Percentiles rank a stretch among this genome's conserved stretches.
These are phyloP conservation scores for Solenopsis fugax DNA, from an alignment of 1,140 invertebrate species.

Conservation along the genomic window DNA sequence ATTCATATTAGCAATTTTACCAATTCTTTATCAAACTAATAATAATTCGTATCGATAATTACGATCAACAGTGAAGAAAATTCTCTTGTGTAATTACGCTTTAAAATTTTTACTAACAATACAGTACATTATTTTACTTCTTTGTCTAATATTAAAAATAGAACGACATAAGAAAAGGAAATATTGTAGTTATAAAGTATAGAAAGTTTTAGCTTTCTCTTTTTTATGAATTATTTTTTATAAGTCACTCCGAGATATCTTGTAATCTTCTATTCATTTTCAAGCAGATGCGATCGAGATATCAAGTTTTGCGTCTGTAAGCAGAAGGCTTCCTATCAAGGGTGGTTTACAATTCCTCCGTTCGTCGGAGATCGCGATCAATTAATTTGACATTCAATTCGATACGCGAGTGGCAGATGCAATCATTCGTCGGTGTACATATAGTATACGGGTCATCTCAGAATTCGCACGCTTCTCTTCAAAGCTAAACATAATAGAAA, in stretches of 20 bases:
- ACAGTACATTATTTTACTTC: neutral
- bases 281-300: slow-evolving; percentile 35
- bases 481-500: neutral
- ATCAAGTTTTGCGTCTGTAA: slow-evolving; percentile 33
- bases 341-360: slow-evolving; percentile 33
- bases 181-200: neutral
- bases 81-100: neutral
- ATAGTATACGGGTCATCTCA: slow-evolving; percentile 5
- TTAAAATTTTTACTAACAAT: slow-evolving; percentile 4
- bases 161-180: neutral
- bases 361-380: slow-evolving; percentile 62
- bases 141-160: neutral
- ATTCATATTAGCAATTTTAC: slow-evolving; percentile 17
- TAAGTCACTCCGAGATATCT: slow-evolving; percentile 4
- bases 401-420: slow-evolving; percentile 69
- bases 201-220: slow-evolving; percentile 1
- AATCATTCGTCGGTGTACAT: slow-evolving; percentile 9
- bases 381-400: slow-evolving; percentile 70
- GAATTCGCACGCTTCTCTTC: neutral
- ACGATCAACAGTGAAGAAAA: neutral
- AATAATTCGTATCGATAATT: slow-evolving; percentile 19
- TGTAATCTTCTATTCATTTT: slow-evolving; percentile 7
- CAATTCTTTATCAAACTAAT: neutral
- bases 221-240: neutral
- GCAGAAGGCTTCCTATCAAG: slow-evolving; percentile 30